phyloP scores from a whole-genome alignment of 2,888 invertebrate species.

The Thecocarcelia acutangulata region DNA sequence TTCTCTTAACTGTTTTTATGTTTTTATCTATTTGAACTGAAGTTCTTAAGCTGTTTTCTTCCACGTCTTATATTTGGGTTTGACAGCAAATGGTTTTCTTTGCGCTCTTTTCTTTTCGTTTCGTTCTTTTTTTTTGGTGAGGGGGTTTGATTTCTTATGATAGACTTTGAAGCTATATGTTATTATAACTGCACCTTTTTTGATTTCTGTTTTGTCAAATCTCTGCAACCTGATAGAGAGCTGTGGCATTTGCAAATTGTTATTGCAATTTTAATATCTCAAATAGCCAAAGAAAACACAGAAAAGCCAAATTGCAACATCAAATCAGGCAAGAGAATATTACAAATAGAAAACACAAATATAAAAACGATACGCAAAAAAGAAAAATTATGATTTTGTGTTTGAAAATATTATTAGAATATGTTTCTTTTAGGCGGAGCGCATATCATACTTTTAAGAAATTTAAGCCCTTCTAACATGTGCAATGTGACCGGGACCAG shows the following conservation, averaged over 20 bases:
- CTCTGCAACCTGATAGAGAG: constrained; percentile 19
- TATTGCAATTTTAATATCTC: constrained; percentile 1
- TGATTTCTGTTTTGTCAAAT: constrained; percentile 3
- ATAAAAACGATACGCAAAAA: too few species aligned
- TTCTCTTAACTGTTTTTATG: constrained; percentile 49
- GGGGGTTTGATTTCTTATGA: too few species aligned
- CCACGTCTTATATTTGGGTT: constrained; percentile 23
- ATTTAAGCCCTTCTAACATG: too few species aligned
- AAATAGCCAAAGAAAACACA: neutral
- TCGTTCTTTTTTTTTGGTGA: constrained; percentile 25
- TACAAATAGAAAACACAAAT: too few species aligned
- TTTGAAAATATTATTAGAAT: too few species aligned
- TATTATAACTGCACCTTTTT: constrained; percentile 65
- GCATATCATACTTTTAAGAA: too few species aligned
- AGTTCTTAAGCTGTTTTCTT: constrained; percentile 13
- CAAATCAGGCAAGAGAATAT: too few species aligned
- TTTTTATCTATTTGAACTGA: constrained; percentile 44
- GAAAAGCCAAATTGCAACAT: neutral
- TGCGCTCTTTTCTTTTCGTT: neutral
- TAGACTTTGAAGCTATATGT: constrained; percentile 56
- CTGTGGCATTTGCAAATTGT: constrained; percentile 39
- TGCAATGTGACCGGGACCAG: too few species aligned
- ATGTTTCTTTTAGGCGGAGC: too few species aligned
- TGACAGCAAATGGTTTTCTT: constrained; percentile 61
- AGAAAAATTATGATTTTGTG: too few species aligned